phyloP scores from a whole-genome alignment of 1,140 invertebrate species.

The Drosophila asahinai region DNA sequence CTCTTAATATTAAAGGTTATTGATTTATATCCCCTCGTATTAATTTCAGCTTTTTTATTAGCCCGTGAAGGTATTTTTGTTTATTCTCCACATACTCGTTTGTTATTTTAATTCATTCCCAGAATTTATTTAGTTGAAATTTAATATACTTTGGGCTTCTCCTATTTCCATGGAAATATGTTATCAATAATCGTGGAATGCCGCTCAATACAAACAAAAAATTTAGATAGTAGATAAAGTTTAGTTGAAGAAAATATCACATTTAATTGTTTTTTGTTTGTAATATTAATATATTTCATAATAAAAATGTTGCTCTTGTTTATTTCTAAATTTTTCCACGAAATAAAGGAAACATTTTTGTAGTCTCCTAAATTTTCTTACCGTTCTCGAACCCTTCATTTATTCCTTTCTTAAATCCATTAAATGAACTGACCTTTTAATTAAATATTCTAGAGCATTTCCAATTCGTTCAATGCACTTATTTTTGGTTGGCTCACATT shows the following conservation, averaged over 20 bases:
- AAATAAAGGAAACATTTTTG: too few species aligned
- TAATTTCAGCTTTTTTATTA: not conserved
- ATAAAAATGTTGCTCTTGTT: too few species aligned
- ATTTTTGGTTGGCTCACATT: slow-evolving; percentile 1
- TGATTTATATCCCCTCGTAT: too few species aligned
- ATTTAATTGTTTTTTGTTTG: too few species aligned
- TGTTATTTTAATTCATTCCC: not conserved
- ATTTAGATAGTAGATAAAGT: fast-evolving
- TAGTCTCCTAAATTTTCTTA: too few species aligned
- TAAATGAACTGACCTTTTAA: not conserved
- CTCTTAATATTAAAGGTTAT: too few species aligned
- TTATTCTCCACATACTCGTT: not conserved
- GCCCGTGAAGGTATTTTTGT: not conserved
- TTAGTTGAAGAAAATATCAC: too few species aligned
- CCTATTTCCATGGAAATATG: not conserved
- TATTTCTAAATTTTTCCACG: too few species aligned
- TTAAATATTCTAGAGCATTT: slow-evolving; percentile 10
- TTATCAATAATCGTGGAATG: too few species aligned
- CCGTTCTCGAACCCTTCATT: too few species aligned
- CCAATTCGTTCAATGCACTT: slow-evolving; percentile 15
- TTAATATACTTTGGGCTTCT: not conserved
- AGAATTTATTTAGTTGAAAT: not conserved
- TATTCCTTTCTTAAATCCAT: too few species aligned
- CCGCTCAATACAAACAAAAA: not conserved
- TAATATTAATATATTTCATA: too few species aligned